These are phyloP conservation scores for Serripes groenlandicus DNA, from an alignment of 2,888 invertebrate genomes.

Conservation along the genomic window DNA sequence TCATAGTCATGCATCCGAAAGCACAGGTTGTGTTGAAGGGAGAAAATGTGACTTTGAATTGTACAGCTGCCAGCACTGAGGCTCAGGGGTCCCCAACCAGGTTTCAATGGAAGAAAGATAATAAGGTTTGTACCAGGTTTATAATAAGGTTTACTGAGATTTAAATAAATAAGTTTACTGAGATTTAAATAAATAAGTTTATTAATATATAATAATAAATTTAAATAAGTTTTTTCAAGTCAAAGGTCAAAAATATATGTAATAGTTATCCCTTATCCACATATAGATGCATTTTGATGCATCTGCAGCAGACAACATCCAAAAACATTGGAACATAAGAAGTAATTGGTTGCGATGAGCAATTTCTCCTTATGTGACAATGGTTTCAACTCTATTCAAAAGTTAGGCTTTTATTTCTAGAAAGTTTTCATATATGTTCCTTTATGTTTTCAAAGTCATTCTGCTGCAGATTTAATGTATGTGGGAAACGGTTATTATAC, in stretches of 20 bases:
- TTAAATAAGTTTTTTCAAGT: neutral
- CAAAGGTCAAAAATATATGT: neutral
- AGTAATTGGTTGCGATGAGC: no score
- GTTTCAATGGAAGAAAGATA: constrained; percentile 96
- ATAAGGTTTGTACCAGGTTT: no score
- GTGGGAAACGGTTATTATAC: no score
- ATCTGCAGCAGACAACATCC: no score
- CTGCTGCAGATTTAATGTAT: no score
- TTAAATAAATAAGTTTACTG: neutral
- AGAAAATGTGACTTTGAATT: constrained; percentile 93
- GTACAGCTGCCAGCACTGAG: constrained; percentile 91
- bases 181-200: neutral
- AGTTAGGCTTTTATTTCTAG: no score
- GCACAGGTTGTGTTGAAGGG: constrained; percentile 95
- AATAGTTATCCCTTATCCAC: neutral
- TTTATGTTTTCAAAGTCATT: no score
- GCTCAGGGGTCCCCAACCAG: constrained; percentile 89
- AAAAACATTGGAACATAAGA: no score
- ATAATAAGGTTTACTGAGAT: neutral
- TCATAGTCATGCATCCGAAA: constrained; percentile 93
- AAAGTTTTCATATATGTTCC: no score
- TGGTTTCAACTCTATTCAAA: no score
- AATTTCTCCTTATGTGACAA: no score
- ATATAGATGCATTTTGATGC: no score
- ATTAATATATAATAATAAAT: neutral